Base-by-base conservation (phyloP, 2,797 vertebrate species). In the Chaetophractus vellerosus region DNA sequence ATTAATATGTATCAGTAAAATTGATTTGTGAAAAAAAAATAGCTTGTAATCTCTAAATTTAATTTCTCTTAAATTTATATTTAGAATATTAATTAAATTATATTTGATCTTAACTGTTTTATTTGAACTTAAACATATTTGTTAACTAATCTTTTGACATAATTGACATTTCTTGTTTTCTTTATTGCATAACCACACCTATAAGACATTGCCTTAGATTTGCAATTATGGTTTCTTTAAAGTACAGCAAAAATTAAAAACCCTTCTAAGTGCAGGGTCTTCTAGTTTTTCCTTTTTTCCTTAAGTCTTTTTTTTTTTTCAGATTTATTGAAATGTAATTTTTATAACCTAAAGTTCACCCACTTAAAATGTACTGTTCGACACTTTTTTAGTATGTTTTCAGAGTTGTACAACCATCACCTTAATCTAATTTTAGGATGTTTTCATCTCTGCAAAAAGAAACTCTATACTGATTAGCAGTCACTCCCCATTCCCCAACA, bases 401-500 rank as follows among this genome's bases (percentile, higher is more conserved):
- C 1, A 64, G 59, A 75, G 15, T 41, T 80, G 2, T 9, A 15
- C 23, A 24, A 7, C 36, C 6, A 11, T n/a, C 2, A 28, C 2
- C 18, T 21, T 15, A 8, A n/a, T 57, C n/a, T 90, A 45, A 76
- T 11, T 52, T 68, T 74, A 36, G 55, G 26, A 12, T 1, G 38
- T 36, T 76, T 63, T 79, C n/a, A 6, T 81, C 38, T 63, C 9
- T 41, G 10, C 11, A 6, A 2, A 41, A 68, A 31, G 23, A 28
- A 66, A 31, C 14, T 5, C n/a, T 11, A 2, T 28, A n/a, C 26
- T 24, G 23, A 45, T 79, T 66, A 23, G 21, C 0, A 45, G 26
- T 38, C 33, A 15, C 1, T n/a, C 14, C 2, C 7, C 14, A 8
- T 59, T 28, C 14, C 33, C 23, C 11, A 0, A 6, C 2, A 12